Evolutionary conservation across 2,888 invertebrate species (phyloP), one percentile per base, ranked within the genome.

Genomic region (Uropetala carovei): DNA sequence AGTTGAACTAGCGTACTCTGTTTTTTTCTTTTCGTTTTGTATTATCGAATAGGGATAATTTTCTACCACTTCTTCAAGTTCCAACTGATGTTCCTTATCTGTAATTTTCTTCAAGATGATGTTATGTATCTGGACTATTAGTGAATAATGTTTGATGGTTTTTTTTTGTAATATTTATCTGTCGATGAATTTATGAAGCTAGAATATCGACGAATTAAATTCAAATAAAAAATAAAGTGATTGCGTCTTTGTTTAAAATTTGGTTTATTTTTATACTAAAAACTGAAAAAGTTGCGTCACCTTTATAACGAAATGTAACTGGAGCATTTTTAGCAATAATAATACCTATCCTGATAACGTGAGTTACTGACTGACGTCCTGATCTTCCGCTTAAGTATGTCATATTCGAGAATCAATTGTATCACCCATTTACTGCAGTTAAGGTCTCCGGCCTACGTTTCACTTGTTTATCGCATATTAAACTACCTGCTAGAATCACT

Each of bases 91-190:
- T 22, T 4, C 43, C 4, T 56, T 64, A 64, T 43, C 64, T 89
- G 60, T 14, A 64, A 89, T 68, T 56, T 43, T 89, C 89, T 56
- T 64, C 14, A 43, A 30, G 18, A 64, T 30, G 58, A 16, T 89
- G 30, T 56, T 43, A 60, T 16, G 27, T 30, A n/a, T 64, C 18
- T 89, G 43, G 64, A 43, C 43, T 89, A 43, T 43, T 89, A n/a
- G n/a, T 64, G 56, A 43, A 43, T 56, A 43, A 89, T 68, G 43
- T 89, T 89, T 68, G 18, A 89, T 89, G 68, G 60, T 89, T 89
- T 89, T 89, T 89, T 89, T 75, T 43, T 68, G 57, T 83, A 75
- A 58, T 85, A 89, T 89, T 68, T 89, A 64, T 89, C 43, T 68
- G 64, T 64, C 89, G 30, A 86, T 86, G 86, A 86, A 60, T 86